These are phyloP conservation scores for Euclidia mi DNA, from an alignment of 2,888 invertebrate genomes.

Conservation along the genomic window DNA sequence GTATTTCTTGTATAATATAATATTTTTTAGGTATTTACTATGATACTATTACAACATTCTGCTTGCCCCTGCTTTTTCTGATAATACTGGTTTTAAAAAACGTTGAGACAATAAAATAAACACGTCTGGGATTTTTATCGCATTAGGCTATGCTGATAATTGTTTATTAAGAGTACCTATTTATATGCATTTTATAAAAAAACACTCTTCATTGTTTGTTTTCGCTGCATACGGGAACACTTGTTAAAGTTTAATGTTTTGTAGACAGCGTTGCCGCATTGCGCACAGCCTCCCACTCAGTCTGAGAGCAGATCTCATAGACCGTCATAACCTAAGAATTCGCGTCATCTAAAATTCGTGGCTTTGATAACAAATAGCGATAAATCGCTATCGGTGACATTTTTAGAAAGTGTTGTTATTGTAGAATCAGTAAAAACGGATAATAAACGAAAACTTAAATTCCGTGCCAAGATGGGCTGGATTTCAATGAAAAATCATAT, in stretches of 20 bases:
- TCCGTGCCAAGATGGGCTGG: constrained; percentile 85
- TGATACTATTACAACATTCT: no score
- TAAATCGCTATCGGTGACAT: constrained; percentile 46
- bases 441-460: constrained; percentile 76
- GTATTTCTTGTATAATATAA: no score
- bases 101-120: no score
- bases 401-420: constrained; percentile 38
- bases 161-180: no score
- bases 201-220: constrained; percentile 27
- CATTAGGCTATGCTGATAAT: no score
- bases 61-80: no score
- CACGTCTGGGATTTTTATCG: no score
- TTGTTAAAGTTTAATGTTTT: constrained; percentile 66
- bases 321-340: constrained; percentile 80
- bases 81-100: no score
- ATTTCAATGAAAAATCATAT: constrained; percentile 89
- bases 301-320: constrained; percentile 82
- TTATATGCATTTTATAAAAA: constrained; percentile 5
- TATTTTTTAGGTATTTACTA: no score
- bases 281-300: constrained; percentile 89
- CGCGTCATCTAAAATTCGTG: constrained; percentile 54
- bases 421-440: constrained; percentile 68
- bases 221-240: constrained; percentile 30
- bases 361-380: constrained; percentile 46
- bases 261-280: constrained; percentile 82